These are phyloP conservation scores for Ennomos quercinarius DNA, from an alignment of 2,888 invertebrate genomes.

Conservation along the genomic window DNA sequence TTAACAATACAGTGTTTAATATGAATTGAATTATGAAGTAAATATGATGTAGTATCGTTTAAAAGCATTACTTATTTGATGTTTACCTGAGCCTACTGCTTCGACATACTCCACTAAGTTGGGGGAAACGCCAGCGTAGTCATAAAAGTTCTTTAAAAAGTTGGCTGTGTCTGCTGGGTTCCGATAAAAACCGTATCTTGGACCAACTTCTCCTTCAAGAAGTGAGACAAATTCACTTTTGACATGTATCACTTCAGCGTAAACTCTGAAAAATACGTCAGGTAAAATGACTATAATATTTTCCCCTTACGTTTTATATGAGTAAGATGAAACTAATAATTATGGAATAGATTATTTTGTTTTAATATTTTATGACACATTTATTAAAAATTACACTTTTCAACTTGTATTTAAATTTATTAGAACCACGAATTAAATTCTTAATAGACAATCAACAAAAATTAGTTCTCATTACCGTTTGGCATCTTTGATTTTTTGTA, in stretches of 20 bases:
- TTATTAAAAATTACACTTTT: too few relatives aligned
- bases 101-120: slow-evolving; percentile 86
- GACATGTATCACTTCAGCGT: slow-evolving; percentile 50
- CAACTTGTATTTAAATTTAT: too few relatives aligned
- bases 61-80: too few relatives aligned
- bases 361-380: too few relatives aligned
- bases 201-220: slow-evolving; percentile 32
- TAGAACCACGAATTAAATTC: too few relatives aligned
- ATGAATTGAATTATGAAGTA: not conserved
- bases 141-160: slow-evolving; percentile 72
- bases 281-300: too few relatives aligned
- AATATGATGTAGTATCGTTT: not conserved
- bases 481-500: slow-evolving; percentile 84
- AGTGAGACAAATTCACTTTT: slow-evolving; percentile 45
- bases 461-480: slow-evolving; percentile 6
- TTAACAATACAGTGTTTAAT: not conserved
- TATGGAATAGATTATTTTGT: too few relatives aligned
- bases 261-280: slow-evolving; percentile 45
- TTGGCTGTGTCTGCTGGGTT: slow-evolving; percentile 39
- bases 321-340: not conserved
- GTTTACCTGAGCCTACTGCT: slow-evolving; percentile 87
- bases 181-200: slow-evolving; percentile 47
- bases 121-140: slow-evolving; percentile 85
- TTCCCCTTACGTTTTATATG: too few relatives aligned
- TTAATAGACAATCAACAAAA: too few relatives aligned